These are phyloP conservation scores for Pomatostomus ruficeps DNA, from an alignment of 2,113 vertebrate species.

Conservation along the genomic window DNA sequence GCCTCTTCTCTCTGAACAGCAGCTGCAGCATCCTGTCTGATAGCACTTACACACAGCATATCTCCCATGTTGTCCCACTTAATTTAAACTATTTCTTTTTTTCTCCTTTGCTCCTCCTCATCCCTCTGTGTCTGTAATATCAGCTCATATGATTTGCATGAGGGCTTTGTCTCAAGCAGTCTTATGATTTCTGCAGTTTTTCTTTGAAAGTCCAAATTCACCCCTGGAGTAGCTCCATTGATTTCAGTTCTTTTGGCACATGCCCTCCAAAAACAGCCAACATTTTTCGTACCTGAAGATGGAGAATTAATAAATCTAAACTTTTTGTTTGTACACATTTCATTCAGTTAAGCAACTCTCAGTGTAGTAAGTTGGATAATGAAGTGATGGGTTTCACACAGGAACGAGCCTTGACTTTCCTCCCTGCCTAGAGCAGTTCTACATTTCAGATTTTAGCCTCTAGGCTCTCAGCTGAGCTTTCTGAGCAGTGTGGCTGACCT, in stretches of 20 bases:
- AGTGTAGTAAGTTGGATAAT: background rate
- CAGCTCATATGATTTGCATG: slow-evolving; percentile 76
- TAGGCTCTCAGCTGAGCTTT: background rate
- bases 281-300: background rate
- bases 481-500: background rate
- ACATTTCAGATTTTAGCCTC: background rate
- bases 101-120: background rate
- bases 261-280: background rate
- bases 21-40: slow-evolving; percentile 51
- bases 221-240: background rate
- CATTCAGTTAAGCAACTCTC: background rate
- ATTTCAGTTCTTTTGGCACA: background rate
- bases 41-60: slow-evolving; percentile 50
- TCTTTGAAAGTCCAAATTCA: background rate
- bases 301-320: background rate
- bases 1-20: slow-evolving; percentile 18
- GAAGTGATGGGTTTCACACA: background rate
- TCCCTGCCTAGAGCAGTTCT: background rate
- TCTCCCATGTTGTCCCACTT: slow-evolving; percentile 59
- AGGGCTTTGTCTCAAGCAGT: slow-evolving; percentile 65
- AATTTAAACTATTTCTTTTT: background rate
- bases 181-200: slow-evolving; percentile 78
- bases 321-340: background rate
- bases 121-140: background rate
- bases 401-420: background rate